Conservation (phyloP, 1,140 invertebrate species). For the Maconellicoccus hirsutus region DNA sequence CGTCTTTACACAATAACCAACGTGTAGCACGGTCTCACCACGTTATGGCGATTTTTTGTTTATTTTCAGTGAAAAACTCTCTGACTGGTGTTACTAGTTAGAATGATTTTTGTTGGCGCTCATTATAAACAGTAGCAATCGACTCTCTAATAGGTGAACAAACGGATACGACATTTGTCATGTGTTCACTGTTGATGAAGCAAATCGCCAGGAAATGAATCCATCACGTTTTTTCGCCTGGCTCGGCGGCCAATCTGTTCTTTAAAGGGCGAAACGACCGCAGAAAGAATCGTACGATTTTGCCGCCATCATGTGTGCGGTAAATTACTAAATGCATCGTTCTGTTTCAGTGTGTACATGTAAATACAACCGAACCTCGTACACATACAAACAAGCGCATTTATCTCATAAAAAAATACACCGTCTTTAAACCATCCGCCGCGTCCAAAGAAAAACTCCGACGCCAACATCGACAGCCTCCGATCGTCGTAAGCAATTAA, state of each 20-base stretch:
- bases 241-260: slow-evolving; percentile 9
- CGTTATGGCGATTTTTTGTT: not conserved
- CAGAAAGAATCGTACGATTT: not conserved
- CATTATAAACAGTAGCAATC: slow-evolving; percentile 13
- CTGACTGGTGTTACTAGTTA: not conserved
- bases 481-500: no score
- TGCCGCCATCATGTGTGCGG: slow-evolving; percentile 10
- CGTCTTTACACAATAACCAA: not conserved
- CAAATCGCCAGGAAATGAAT: slow-evolving; percentile 19
- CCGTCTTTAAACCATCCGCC: no score
- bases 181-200: slow-evolving; percentile 17
- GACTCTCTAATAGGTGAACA: slow-evolving; percentile 14
- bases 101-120: slow-evolving; percentile 5
- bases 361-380: no score
- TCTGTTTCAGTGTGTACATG: no score
- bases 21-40: no score
- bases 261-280: not conserved
- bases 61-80: not conserved
- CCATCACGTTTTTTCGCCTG: slow-evolving; percentile 12
- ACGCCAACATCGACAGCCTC: no score
- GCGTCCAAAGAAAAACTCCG: no score
- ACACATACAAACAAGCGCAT: no score
- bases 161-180: slow-evolving; percentile 16
- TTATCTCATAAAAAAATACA: no score
- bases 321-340: not conserved